Evolutionary conservation across 1,140 invertebrate genomes (phyloP), one percentile per base, ranked within the genome.

Genomic region (Pachypeltis micranthus): DNA sequence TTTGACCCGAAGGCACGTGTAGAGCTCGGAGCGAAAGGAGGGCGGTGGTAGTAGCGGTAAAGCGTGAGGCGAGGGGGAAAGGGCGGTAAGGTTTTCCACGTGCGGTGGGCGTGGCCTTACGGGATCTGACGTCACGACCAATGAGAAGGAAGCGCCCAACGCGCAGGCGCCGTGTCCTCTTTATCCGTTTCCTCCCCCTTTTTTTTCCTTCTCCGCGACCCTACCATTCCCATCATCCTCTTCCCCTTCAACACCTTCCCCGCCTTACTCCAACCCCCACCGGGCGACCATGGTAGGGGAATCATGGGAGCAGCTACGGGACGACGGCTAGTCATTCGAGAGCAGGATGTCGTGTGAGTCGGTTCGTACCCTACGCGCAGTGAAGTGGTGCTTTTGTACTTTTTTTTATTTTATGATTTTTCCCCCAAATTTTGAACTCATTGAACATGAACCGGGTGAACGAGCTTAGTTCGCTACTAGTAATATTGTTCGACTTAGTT

Each of bases 131-230:
- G 63, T 68, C 68, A 69, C 59, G 57, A 69, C 56, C 67, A 70
- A 72, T 72, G 71, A 70, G 70, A 69, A 62, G 68, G 65, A 67
- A 69, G 67, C 67, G 69, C 69, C 66, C 68, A 66, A 70, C 65
- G 70, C 74, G 70, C 74, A 73, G 72, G 74, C 70, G 63, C 59
- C 65, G 65, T 67, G 69, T 71, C 69, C 72, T 68, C 68, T 73
- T 74, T 70, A 74, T 73, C 73, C 73, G 72, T 72, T 71, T 66
- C 67, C 69, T 70, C 68, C 67, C 69, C 70, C 69, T 72, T 68
- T 70, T 70, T 73, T 67, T 65, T 65, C 73, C 68, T 68, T 72
- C 72, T 70, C 73, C 68, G 69, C 67, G 67, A 62, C 67, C 66
- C 64, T 65, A 66, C 62, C 56, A 65, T 47, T 64, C 58, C 58